Conservation (phyloP, 2,113 vertebrate species). For the Todiramphus saurophagus region DNA sequence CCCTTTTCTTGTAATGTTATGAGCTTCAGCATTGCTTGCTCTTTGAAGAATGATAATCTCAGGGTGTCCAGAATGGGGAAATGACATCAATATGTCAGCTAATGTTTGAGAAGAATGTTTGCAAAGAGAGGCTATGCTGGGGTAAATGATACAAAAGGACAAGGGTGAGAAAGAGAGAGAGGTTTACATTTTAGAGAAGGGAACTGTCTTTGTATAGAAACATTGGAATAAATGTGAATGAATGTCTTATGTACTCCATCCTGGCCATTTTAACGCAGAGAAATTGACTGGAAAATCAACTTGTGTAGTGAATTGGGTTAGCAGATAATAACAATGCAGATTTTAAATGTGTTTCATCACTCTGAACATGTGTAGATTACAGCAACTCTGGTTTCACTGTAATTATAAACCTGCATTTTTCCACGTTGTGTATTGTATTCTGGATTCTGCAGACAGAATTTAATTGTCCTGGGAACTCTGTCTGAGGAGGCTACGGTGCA, state of each 20-base stretch:
- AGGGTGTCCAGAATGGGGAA: background rate
- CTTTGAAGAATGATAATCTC: background rate
- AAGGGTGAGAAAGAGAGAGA: background rate
- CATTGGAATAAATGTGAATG: background rate
- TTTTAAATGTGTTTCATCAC: slow-evolving; percentile 17
- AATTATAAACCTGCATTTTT: slow-evolving; percentile 1
- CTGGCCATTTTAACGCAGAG: background rate
- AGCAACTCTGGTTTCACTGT: background rate
- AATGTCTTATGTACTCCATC: background rate
- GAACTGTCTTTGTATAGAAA: background rate
- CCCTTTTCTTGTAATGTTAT: background rate
- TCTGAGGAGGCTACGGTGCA: background rate
- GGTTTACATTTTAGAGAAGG: background rate
- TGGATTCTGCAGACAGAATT: background rate
- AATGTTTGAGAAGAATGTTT: background rate
- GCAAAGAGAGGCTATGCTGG: background rate
- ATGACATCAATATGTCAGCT: background rate
- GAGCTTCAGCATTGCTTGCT: background rate
- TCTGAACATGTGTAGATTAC: slow-evolving; percentile 20
- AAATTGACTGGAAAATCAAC: slow-evolving; percentile 65
- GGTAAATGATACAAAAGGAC: background rate
- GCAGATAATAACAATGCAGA: slow-evolving; percentile 21
- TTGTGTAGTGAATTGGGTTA: background rate
- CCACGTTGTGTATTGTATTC: background rate
- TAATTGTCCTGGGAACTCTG: background rate